Conservation (phyloP, 2,797 vertebrate species). For the Furcifer pardalis region DNA sequence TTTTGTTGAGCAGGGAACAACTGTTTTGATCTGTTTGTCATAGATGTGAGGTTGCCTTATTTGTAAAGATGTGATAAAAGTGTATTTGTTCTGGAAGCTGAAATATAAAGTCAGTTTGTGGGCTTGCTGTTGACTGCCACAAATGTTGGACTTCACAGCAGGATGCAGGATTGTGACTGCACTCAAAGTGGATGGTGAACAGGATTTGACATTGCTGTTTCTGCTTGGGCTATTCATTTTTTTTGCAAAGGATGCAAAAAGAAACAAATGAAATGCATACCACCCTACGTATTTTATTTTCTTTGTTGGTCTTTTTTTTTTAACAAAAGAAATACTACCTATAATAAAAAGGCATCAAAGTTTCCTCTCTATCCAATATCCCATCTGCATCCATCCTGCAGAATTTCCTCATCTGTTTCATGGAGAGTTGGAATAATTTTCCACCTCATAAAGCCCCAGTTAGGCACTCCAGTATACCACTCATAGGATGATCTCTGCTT, state of each 20-base stretch:
- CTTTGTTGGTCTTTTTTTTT: no score
- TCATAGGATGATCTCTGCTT: no score
- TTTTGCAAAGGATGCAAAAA: neutral
- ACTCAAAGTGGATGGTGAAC: neutral
- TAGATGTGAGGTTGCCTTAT: slow-evolving; percentile 7
- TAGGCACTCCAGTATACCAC: no score
- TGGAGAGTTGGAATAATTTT: no score
- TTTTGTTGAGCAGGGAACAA: slow-evolving; percentile 21
- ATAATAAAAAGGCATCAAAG: neutral
- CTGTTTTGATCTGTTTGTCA: slow-evolving; percentile 32
- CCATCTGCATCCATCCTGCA: neutral
- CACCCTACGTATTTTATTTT: neutral
- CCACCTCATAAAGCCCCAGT: no score
- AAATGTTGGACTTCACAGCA: neutral
- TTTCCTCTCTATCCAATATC: neutral
- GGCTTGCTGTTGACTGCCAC: neutral
- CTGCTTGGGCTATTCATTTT: neutral
- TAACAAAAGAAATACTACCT: neutral
- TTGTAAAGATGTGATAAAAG: slow-evolving; percentile 10
- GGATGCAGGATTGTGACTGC: slow-evolving; percentile 14
- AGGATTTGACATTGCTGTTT: neutral
- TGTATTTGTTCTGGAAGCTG: slow-evolving; percentile 36
- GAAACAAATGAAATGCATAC: neutral
- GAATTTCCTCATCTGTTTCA: no score
- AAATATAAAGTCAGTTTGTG: slow-evolving; percentile 34